Conservation (phyloP, 2,888 invertebrate genomes). For the Lypha dubia region DNA sequence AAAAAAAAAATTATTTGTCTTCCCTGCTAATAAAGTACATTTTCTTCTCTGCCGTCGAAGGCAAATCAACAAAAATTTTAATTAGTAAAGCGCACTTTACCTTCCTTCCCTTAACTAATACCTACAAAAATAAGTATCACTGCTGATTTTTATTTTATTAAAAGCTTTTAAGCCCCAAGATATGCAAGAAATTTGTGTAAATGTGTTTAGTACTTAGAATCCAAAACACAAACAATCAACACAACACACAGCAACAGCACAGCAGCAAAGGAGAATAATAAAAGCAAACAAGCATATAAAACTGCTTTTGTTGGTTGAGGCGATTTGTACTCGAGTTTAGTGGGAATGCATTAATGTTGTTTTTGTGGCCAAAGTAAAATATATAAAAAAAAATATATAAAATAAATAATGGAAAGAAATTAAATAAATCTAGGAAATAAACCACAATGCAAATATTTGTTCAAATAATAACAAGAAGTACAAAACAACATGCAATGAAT, state of each 20-base stretch:
- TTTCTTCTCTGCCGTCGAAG: neutral
- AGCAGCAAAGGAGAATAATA: neutral
- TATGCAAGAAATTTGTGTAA: constrained; percentile 63
- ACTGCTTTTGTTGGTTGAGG: constrained; percentile 49
- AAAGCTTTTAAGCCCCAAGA: constrained; percentile 71
- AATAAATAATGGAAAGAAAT: constrained; percentile 35
- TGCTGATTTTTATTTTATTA: constrained; percentile 64
- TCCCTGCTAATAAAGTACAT: too few relatives aligned
- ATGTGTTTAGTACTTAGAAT: constrained; percentile 5
- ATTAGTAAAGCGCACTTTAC: neutral
- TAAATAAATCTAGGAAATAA: constrained; percentile 64
- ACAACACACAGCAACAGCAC: constrained; percentile 9
- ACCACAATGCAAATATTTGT: constrained; percentile 68
- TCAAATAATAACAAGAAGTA: constrained; percentile 57
- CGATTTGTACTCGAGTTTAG: constrained; percentile 55
- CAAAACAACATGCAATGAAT: constrained; percentile 42
- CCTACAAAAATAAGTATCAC: neutral
- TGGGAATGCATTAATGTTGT: constrained; percentile 59
- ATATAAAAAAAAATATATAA: neutral
- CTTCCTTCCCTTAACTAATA: constrained; percentile 13
- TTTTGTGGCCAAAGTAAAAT: constrained; percentile 49
- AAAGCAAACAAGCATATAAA: constrained; percentile 50
- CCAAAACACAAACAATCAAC: constrained; percentile 32
- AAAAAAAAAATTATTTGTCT: too few relatives aligned
- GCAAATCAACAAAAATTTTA: neutral